A percentile compares a stretch with the other conserved stretches of the same genome.
Evolutionary conservation across 2,797 vertebrate genomes (phyloP).

Genomic region (Florisuga fusca): DNA sequence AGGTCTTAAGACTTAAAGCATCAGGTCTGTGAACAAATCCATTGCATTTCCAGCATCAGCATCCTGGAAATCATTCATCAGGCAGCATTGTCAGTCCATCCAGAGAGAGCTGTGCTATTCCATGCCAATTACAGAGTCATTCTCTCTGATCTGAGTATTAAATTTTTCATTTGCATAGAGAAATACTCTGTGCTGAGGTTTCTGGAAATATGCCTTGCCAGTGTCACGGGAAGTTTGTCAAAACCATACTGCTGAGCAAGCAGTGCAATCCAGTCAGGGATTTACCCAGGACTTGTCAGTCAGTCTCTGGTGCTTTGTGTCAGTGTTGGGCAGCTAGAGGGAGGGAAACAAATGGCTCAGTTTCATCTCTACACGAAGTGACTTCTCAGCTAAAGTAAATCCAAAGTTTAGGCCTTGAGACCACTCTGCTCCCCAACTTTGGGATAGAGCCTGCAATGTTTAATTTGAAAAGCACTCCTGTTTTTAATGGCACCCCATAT

Average conservation of each 20-base stretch:
- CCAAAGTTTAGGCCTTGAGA: background rate
- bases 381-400: background rate
- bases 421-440: background rate
- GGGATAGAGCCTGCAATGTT: background rate
- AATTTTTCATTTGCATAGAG: background rate
- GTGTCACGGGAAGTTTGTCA: background rate
- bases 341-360: background rate
- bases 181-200: background rate
- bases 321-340: background rate
- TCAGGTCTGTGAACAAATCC: background rate
- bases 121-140: background rate
- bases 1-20: background rate
- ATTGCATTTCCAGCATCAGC: background rate
- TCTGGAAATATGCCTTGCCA: background rate
- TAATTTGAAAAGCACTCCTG: background rate
- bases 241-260: background rate
- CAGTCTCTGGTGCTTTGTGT: background rate
- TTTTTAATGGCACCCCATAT: background rate
- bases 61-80: background rate
- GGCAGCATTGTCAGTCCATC: background rate
- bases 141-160: slow-evolving; percentile 9
- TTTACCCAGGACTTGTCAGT: background rate
- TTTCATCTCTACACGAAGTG: background rate
- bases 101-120: background rate
- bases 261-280: slow-evolving; percentile 2